Evolutionary conservation across 30 jellyfish, hydroid and myxozoan species (phyloP), one percentile per base, ranked within the genome.

Genomic region (Aurelia aurita complex sp. Pacific): DNA sequence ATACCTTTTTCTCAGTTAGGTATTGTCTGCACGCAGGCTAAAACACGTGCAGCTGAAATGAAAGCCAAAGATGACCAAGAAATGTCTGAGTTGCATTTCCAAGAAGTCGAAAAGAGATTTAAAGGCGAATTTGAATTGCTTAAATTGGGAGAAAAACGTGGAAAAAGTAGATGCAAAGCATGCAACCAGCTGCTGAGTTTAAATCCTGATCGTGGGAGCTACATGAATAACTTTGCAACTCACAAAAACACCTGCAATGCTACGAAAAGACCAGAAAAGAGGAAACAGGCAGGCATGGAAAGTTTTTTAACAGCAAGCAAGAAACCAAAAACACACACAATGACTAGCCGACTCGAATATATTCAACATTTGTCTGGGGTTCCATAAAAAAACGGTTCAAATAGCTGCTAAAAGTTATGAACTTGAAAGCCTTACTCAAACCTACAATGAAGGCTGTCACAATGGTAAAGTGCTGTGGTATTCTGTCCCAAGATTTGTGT

Each of bases 161-260:
- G 81, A 40, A 70, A 70, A 50, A 7, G 81, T 50, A 70, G 81
- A 70, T 70, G 64, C 63, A 70, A 70, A 70, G 81, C 81, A 70
- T 70, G 81, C 81, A 70, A 70, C 63, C 81, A 23, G 63, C 33
- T 70, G 64, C 17, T 70, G 4, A 70, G 81, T 32, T 70, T 32
- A 40, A 34, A 9, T 13, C 62, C 81, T 32, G 81, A 70, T 10
- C 81, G 32, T 34, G 81, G 64, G 33, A 70, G 33, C 81, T 70
- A 70, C 33, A 70, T 70, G 61, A 40, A 9, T 23, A 70, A 70
- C 81, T 9, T 70, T 40, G 64, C 17, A 70, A 40, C 81, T 19
- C 81, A 70, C 81, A 70, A 32, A 9, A 3, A 59, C 4, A 2
- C 68, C 68, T 59, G 68, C 81, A 70, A 32, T 32, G 53, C 81